Percentiles rank a stretch among this genome's conserved stretches.
Conservation (phyloP, 2,113 vertebrate species). For the Sinocyclocheilus anshuiensis region DNA sequence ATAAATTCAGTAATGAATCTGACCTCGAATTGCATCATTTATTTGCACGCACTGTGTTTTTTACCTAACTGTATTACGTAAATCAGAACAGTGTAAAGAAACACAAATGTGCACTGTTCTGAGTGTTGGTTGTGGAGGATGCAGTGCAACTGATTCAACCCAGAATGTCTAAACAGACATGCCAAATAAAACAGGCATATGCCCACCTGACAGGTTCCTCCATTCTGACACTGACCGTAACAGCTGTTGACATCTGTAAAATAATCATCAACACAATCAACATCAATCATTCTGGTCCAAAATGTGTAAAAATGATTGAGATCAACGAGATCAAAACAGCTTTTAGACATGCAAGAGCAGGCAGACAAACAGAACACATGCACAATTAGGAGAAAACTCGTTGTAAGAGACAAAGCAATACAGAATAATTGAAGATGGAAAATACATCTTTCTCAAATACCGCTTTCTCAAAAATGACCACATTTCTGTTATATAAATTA, state of each 20-base stretch:
- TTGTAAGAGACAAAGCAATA: not conserved
- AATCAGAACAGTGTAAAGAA: not conserved
- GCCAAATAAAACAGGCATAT: not conserved
- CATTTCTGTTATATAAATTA: not conserved
- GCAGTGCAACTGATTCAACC: not conserved
- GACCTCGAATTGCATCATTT: not conserved
- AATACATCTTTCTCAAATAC: not conserved
- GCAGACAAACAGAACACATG: slow-evolving; percentile 14
- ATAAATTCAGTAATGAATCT: not conserved
- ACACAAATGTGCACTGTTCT: not conserved
- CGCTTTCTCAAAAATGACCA: not conserved
- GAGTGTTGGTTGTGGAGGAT: too few relatives aligned
- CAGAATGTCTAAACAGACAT: not conserved
- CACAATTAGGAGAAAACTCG: slow-evolving; percentile 14
- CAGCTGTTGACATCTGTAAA: slow-evolving; percentile 84
- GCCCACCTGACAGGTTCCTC: slow-evolving; percentile 88
- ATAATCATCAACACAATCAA: slow-evolving; percentile 15
- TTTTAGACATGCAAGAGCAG: not conserved
- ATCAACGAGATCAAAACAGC: not conserved
- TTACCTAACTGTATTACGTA: not conserved
- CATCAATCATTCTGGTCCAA: not conserved
- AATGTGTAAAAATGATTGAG: not conserved
- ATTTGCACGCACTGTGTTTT: not conserved
- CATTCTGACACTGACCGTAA: slow-evolving; percentile 89
- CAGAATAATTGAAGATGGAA: not conserved